Evolutionary conservation across 2,797 vertebrate genomes (phyloP), one percentile per base, ranked within the genome.

Genomic region (Chelmon rostratus): DNA sequence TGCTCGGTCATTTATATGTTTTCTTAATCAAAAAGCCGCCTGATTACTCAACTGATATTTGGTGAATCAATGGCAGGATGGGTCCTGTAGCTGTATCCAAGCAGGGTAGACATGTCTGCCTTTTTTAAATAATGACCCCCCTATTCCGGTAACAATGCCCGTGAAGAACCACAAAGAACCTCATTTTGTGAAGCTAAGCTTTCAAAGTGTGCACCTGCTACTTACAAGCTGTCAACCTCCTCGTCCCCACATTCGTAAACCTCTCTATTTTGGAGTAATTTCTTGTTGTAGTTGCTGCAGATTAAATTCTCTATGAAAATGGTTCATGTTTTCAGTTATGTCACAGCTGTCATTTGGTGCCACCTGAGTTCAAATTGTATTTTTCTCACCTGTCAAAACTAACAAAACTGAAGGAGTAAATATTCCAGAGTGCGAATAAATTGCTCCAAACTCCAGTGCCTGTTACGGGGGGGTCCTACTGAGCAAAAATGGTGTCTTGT

Each of bases 311-410:
- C 35, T 8, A 6, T 40, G 44, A 44, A 54, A 50, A 23, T 12
- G 13, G 31, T 13, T 67, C 12, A 23, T 12, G 50, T 40, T 40
- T 80, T 57, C 25, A 19, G 25, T 13, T 6, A 4, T 33, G n/a
- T 58, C 25, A n/a, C 62, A 42, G 62, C 33, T 18, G 4, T 67
- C 73, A 13, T 59, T 38, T 54, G 47, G 28, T 73, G 33, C 63
- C 38, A 38, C 18, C 11, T 21, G 38, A 35, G 23, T 46, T 76
- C 5, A 52, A 50, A 52, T 68, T 40, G 15, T 13, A 28, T 66
- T 76, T 62, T 68, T 68, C 25, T 23, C n/a, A 23, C 53, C 13
- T 25, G 35, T 57, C 31, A 73, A 12, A 68, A 19, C n/a, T 3
- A 19, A 53, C 8, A 58, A 44, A 69, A n/a, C 18, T 19, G 12